These are phyloP conservation scores for Nyctibius bracteatus DNA, from an alignment of 2,113 vertebrate genomes.

Conservation along the genomic window DNA sequence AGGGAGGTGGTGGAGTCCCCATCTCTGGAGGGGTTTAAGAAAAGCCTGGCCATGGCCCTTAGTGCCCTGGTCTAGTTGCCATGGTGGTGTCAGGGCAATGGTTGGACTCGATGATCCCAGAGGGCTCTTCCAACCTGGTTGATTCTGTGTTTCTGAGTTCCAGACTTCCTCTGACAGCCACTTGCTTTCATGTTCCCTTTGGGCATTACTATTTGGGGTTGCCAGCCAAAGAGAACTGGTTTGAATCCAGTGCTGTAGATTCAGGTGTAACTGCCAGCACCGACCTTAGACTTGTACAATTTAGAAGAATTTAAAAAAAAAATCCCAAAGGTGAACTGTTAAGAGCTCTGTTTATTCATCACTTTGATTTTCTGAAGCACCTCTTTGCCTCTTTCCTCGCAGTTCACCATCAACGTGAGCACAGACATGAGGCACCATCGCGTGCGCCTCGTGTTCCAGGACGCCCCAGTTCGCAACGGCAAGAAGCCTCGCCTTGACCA, in stretches of 20 bases:
- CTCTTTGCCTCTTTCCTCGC: background rate
- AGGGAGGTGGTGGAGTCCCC: no score
- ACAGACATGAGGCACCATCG: conserved; percentile 97
- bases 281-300: background rate
- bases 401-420: conserved; percentile 95
- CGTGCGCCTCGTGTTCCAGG: conserved; percentile 91
- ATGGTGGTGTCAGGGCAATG: no score
- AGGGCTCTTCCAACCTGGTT: no score
- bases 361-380: background rate
- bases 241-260: background rate
- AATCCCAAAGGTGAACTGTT: background rate
- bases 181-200: background rate
- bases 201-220: background rate
- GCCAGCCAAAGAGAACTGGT: background rate
- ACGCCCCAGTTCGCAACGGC: conserved; percentile 80
- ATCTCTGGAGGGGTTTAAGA: no score
- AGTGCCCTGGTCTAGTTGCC: no score
- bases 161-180: background rate
- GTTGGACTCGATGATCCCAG: no score
- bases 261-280: background rate
- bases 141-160: no score
- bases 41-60: no score
- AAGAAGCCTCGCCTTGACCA: conserved; percentile 84
- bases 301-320: background rate
- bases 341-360: background rate